Evolutionary conservation across 35 echinoderm and acorn worm species (phyloP).

Genomic region (Hemicentrotus pulcherrimus): DNA sequence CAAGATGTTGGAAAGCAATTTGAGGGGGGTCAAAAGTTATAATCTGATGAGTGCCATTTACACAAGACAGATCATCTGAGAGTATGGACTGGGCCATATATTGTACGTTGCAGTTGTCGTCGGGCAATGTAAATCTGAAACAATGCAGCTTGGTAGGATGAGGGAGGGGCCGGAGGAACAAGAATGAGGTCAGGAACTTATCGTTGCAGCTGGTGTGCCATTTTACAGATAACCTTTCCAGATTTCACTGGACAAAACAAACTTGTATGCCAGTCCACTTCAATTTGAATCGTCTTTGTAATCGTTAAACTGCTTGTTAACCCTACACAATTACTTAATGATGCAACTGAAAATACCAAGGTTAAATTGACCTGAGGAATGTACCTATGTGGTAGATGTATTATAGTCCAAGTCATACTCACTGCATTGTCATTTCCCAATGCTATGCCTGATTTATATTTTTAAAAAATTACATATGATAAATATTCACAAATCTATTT

Average conservation of each 20-base stretch:
- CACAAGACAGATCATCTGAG: too few species aligned
- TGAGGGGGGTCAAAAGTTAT: too few species aligned
- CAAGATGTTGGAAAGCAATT: too few species aligned
- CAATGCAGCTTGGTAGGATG: not conserved
- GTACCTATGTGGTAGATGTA: not conserved
- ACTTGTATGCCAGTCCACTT: not conserved
- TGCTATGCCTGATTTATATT: not conserved
- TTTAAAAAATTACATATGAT: not conserved
- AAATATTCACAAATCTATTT: not conserved
- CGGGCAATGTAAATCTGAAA: not conserved
- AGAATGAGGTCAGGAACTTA: not conserved
- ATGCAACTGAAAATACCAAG: not conserved
- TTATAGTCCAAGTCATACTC: not conserved
- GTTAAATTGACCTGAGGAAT: not conserved
- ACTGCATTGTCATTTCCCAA: not conserved
- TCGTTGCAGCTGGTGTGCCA: not conserved
- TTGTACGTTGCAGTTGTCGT: too few species aligned
- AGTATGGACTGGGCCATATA: too few species aligned
- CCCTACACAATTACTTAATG: not conserved
- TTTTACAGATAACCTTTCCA: not conserved
- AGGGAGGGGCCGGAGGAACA: slow-evolving; percentile 1
- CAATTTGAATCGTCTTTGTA: not conserved
- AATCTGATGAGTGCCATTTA: too few species aligned
- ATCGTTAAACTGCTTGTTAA: not conserved
- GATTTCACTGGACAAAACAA: not conserved